Percentiles rank a stretch among this genome's conserved stretches.
Conservation (phyloP, 2,888 invertebrate species). For the Scaptomyza caliginosa region DNA sequence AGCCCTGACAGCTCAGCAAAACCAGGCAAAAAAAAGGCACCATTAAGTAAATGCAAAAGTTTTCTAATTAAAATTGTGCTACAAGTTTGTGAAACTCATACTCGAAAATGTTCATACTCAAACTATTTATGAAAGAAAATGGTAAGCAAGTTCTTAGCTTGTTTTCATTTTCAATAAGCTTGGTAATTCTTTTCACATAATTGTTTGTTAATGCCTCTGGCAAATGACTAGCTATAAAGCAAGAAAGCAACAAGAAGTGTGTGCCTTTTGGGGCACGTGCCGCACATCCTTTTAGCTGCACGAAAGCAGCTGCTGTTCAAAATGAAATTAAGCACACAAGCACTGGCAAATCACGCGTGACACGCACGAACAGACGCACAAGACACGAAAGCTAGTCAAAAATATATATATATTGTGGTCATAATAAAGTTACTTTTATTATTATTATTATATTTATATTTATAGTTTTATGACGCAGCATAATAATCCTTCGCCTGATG, state of each 20-base stretch:
- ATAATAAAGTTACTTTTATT: constrained; percentile 44
- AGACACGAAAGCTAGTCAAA: constrained; percentile 1
- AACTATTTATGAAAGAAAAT: constrained; percentile 38
- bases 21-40: constrained; percentile 21
- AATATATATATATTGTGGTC: constrained; percentile 17
- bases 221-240: constrained; percentile 48
- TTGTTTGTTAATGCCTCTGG: constrained; percentile 62
- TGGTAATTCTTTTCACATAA: constrained; percentile 32
- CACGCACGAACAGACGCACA: constrained; percentile 27
- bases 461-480: constrained; percentile 59
- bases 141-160: constrained; percentile 9
- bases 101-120: constrained; percentile 17
- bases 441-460: constrained; percentile 51
- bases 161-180: constrained; percentile 24
- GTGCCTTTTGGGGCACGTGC: constrained; percentile 16
- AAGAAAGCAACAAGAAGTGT: background rate
- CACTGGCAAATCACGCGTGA: constrained; percentile 65
- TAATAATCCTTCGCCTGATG: background rate
- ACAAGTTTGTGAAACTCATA: constrained; percentile 45
- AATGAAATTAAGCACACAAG: constrained; percentile 67
- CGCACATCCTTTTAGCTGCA: constrained; percentile 14
- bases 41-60: constrained; percentile 59
- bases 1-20: constrained; percentile 24
- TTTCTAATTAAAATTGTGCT: constrained; percentile 71
- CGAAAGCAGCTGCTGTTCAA: constrained; percentile 27